Conservation (phyloP, 2,113 vertebrate species). For the Anguilla japonica region DNA sequence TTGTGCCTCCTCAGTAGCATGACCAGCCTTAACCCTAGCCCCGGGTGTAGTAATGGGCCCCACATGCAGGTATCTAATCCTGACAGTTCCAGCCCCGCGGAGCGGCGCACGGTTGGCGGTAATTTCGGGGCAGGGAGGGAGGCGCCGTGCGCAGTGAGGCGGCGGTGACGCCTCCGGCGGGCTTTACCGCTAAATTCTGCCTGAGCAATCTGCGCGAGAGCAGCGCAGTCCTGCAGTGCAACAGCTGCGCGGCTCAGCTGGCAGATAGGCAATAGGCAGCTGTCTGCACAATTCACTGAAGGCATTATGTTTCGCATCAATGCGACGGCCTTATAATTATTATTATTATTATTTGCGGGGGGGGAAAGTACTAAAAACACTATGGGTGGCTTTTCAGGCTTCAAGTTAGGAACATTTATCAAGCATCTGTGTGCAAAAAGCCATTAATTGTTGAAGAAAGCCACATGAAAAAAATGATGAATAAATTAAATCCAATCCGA, state of each 20-base stretch:
- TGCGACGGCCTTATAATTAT: background rate
- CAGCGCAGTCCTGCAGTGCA: no score
- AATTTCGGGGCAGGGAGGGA: background rate
- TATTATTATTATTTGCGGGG: background rate
- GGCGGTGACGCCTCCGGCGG: background rate
- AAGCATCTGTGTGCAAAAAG: background rate
- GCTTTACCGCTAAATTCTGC: background rate
- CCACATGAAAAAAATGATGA: background rate
- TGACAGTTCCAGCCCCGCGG: background rate
- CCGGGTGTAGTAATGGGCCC: background rate
- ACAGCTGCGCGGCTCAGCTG: background rate
- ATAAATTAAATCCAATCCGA: background rate
- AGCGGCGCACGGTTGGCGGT: no score
- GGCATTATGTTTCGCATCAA: no score
- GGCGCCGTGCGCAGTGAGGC: background rate
- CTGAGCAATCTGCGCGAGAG: background rate
- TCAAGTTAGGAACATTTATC: background rate
- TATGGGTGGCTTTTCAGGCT: background rate
- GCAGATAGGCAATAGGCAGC: no score
- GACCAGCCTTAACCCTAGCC: background rate
- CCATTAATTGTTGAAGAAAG: background rate
- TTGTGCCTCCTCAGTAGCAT: background rate
- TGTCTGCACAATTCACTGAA: no score
- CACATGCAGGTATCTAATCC: background rate
- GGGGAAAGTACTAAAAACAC: background rate